These are phyloP conservation scores for Lithodes maja DNA, from an alignment of 2,888 invertebrate genomes.

Conservation along the genomic window DNA sequence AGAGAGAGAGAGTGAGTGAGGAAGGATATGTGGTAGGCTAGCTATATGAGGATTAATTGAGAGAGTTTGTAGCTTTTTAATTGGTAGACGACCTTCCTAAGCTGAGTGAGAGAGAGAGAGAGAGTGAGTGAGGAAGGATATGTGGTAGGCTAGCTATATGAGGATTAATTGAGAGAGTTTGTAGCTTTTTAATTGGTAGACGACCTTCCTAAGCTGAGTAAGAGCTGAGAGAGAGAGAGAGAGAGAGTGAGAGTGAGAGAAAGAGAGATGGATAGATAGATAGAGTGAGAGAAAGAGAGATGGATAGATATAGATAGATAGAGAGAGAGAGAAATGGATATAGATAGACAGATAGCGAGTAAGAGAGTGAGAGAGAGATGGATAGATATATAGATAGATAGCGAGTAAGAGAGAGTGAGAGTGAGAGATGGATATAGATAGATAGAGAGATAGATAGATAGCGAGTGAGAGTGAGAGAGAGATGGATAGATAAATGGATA, in stretches of 20 bases:
- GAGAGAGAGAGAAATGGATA: too few species aligned
- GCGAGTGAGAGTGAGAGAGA: too few species aligned
- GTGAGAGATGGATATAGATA: too few species aligned
- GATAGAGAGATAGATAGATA: too few species aligned
- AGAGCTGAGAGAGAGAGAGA: neutral
- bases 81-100: too few species aligned
- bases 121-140: neutral
- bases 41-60: neutral
- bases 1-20: constrained; percentile 11
- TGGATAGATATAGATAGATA: too few species aligned
- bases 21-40: neutral
- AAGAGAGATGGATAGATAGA: neutral
- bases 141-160: neutral
- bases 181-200: neutral
- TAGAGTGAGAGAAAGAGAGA: neutral
- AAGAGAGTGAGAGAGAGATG: too few species aligned
- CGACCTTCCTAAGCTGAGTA: too few species aligned
- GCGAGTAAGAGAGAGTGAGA: too few species aligned
- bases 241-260: constrained; percentile 21
- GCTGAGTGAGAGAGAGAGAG: neutral
- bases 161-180: neutral
- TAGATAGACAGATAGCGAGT: too few species aligned
- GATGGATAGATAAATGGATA: too few species aligned
- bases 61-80: neutral
- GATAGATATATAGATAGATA: too few species aligned